Conservation (phyloP, 2,797 vertebrate genomes). For the Ptychobarbus kaznakovi region DNA sequence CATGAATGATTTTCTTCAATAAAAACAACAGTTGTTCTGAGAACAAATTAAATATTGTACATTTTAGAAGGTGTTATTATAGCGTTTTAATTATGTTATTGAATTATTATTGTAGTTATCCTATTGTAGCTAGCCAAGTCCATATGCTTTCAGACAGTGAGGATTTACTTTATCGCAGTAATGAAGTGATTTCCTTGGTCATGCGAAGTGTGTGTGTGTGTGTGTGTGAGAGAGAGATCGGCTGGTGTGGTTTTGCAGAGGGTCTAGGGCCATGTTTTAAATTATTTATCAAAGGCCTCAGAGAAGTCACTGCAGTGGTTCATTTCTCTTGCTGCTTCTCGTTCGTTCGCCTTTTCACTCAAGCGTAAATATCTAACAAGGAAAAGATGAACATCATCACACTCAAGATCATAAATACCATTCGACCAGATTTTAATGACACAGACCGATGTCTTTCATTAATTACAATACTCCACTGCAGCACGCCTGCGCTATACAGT, state of each 20-base stretch:
- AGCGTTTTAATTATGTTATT: background rate
- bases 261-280: slow-evolving; percentile 67
- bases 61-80: background rate
- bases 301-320: slow-evolving; percentile 77
- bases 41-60: background rate
- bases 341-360: slow-evolving; percentile 49
- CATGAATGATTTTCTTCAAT: background rate
- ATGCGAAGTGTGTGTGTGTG: background rate
- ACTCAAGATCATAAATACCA: slow-evolving; percentile 22
- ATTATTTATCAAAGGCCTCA: slow-evolving; percentile 83
- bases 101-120: background rate
- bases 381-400: slow-evolving; percentile 53
- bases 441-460: slow-evolving; percentile 25
- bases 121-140: background rate
- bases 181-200: background rate
- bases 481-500: background rate
- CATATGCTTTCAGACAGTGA: slow-evolving; percentile 5
- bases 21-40: background rate
- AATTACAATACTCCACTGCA: background rate
- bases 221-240: background rate
- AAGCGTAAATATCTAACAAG: slow-evolving; percentile 54
- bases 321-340: slow-evolving; percentile 66
- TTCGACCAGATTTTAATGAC: slow-evolving; percentile 45
- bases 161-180: background rate
- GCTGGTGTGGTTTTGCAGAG: slow-evolving; percentile 75